Base-by-base conservation (phyloP, 1,140 invertebrate genomes). In the Muscidifurax raptorellus region DNA sequence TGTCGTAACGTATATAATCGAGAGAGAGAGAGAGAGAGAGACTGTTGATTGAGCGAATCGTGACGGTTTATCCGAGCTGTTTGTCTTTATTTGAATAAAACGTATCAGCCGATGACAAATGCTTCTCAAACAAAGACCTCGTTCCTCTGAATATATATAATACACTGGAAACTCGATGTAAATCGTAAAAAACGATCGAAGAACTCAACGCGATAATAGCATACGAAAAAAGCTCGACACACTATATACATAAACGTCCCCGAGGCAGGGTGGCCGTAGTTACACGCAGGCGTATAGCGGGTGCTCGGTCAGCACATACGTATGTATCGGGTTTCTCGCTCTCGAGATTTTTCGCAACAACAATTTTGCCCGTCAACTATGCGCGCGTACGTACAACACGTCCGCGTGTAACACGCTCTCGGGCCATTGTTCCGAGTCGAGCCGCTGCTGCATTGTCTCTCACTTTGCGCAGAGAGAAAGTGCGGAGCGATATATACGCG, bases 271-370 rank as follows among this genome's bases (percentile, higher is more conserved):
- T 59, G 52, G 52, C 52, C 52, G 52, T 3, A n/a, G n/a, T n/a
- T n/a, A 59, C 6, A 59, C 15, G 15, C 15, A 47, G 15, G 15
- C 10, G 15, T 13, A 47, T 2, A 47, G 15, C 15, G 44, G 12
- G 44, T 47, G 4, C 15, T 15, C 44, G 15, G 44, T 40, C 36
- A 47, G 44, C 44, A 59, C 13, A 13, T 5, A 47, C 44, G 44
- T 13, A 47, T 47, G 12, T 83, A 83, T 83, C 81, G 59, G 40
- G 52, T 83, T 36, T 40, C 78, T 69, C 66, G 59, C 36, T 66
- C 72, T 44, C 69, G 6, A 75, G 36, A 84, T 84, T 88, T 88
- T 88, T 88, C 83, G 87, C 87, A 86, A 88, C 82, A 72, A 87
- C 77, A 84, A 87, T 88, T 87, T 88, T 87, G 78, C 83, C 80